Conservation (phyloP, 1,140 invertebrate species). For the Aphidius ervi region DNA sequence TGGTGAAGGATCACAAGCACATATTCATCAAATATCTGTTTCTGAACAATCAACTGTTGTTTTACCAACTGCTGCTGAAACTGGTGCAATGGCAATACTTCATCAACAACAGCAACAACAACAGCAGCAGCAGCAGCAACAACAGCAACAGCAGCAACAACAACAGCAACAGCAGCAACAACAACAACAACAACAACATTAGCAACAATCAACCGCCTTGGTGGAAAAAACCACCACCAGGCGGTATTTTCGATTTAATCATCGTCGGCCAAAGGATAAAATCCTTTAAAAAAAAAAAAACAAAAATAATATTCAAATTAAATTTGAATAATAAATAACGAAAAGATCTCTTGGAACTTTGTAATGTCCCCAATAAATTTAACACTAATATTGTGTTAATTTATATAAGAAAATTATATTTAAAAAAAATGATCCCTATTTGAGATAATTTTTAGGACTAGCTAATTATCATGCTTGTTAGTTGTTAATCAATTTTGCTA, state of each 20-base stretch:
- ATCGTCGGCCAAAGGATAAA: constrained; percentile 36
- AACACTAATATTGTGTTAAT: too few relatives aligned
- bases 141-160: constrained; percentile 29
- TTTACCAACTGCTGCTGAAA: constrained; percentile 55
- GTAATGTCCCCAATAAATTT: too few relatives aligned
- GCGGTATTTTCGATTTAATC: constrained; percentile 40
- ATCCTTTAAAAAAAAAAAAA: constrained; percentile 2
- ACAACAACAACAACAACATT: constrained; percentile 45
- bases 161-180: constrained; percentile 24
- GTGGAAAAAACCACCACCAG: constrained; percentile 22
- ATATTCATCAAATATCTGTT: constrained; percentile 49
- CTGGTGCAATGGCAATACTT: constrained; percentile 48
- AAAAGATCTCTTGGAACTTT: too few relatives aligned
- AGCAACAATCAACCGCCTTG: constrained; percentile 37
- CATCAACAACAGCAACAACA: constrained; percentile 46
- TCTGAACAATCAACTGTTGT: constrained; percentile 55
- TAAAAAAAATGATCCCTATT: too few relatives aligned
- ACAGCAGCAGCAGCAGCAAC: constrained; percentile 40
- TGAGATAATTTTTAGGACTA: too few relatives aligned
- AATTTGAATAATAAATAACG: too few relatives aligned
- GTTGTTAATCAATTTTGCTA: too few relatives aligned
- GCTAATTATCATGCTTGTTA: too few relatives aligned
- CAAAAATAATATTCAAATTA: not conserved
- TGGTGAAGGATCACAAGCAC: constrained; percentile 47
- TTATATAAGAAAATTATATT: too few relatives aligned